These are phyloP conservation scores for Parambassis ranga DNA, from an alignment of 2,797 vertebrate species.

Conservation along the genomic window DNA sequence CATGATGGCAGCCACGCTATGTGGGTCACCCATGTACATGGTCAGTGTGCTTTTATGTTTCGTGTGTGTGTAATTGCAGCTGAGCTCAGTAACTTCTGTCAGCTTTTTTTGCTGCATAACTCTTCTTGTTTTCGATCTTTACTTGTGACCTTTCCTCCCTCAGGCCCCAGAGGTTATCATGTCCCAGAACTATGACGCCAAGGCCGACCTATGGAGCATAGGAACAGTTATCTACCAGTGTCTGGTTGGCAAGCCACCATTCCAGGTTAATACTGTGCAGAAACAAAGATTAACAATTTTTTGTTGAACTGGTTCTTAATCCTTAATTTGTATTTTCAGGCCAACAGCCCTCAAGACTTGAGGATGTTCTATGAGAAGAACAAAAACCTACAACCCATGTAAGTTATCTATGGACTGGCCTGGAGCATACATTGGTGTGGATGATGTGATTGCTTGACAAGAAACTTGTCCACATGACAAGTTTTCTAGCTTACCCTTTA, in stretches of 20 bases:
- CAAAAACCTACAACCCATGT: conserved; percentile 93
- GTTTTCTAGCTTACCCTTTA: too few species aligned
- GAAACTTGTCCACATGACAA: too few species aligned
- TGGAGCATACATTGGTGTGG: too few species aligned
- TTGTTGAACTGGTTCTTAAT: neutral
- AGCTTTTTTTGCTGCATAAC: neutral
- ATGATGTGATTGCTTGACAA: too few species aligned
- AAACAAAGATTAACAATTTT: neutral
- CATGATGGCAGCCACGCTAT: conserved; percentile 99
- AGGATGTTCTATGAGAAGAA: conserved; percentile 98
- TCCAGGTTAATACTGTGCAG: conserved; percentile 84
- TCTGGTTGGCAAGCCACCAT: conserved; percentile 96
- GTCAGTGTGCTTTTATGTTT: conserved; percentile 69
- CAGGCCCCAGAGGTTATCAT: conserved; percentile 98
- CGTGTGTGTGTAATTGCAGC: neutral
- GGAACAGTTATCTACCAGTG: conserved; percentile 97
- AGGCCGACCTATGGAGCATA: conserved; percentile 97
- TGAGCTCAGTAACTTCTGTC: neutral
- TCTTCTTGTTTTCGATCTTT: neutral
- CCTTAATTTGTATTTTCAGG: conserved; percentile 71
- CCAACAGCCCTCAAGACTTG: conserved; percentile 96
- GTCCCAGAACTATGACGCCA: conserved; percentile 98
- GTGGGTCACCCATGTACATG: conserved; percentile 99
- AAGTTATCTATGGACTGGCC: conserved; percentile 53
- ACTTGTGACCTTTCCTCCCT: neutral